Conservation (phyloP, 2,797 vertebrate species). For the Anguilla pacifica region DNA sequence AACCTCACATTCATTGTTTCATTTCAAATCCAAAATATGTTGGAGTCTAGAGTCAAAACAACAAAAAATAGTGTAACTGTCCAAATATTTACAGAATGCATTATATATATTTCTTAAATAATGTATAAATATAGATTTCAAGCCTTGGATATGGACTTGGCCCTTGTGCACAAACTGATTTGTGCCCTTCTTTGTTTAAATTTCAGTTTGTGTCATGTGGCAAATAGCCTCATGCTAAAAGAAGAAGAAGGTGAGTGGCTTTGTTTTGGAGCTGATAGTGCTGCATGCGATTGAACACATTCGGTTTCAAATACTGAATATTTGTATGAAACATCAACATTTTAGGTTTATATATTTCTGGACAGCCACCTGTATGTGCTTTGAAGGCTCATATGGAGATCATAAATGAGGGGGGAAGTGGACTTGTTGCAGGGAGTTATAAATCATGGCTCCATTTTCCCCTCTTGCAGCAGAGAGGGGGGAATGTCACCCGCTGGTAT, state of each 20-base stretch:
- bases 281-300: background rate
- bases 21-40: too few species aligned
- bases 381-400: conserved; percentile 4
- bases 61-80: too few species aligned
- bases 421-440: background rate
- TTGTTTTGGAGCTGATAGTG: background rate
- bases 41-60: too few species aligned
- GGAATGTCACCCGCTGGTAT: background rate
- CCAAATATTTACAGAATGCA: too few species aligned
- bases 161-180: background rate
- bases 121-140: background rate
- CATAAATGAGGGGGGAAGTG: background rate
- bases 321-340: background rate
- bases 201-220: background rate
- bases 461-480: background rate
- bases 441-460: background rate
- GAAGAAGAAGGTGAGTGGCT: background rate
- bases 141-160: background rate
- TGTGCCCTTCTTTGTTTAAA: background rate
- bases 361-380: background rate
- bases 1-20: too few species aligned
- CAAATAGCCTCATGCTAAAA: background rate
- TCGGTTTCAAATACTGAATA: background rate
- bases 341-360: background rate
- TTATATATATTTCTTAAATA: background rate